Base-by-base conservation (phyloP, 1,140 invertebrate genomes). In the Teleogryllus occipitalis region DNA sequence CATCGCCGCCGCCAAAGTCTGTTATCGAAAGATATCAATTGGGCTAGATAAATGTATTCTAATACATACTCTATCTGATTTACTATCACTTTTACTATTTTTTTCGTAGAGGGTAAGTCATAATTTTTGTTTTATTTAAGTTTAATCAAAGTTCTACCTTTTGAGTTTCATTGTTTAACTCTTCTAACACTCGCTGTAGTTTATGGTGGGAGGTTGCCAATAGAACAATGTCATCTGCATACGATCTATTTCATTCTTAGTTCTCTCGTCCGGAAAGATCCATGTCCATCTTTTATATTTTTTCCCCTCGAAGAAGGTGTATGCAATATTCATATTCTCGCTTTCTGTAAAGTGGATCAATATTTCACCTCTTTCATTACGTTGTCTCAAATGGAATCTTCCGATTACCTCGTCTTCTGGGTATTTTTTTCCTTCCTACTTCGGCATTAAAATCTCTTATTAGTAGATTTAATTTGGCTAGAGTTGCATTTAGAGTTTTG, bases 241-340 rank as follows among this genome's bases (percentile, higher is more conserved):
- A 18, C n/a, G 18, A 18, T 72, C 54, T 8, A 72, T 18, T 72
- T 72, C 54, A 72, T 72, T 72, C 10, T 12, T 8, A 8, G 18
- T 72, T 72, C n/a, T 72, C 54, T 18, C 54, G 18, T 72, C 54
- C n/a, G 54, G 54, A 72, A 18, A 72, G 8, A 8, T 12, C 54
- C 54, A 72, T 72, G 54, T 72, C 54, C n/a, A 72, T 72, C 54
- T 72, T 18, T 72, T 47, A 46, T 15, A 39, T 78, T 22, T 78
- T 78, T 21, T 78, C 21, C 18, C 77, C n/a, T 46, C 47, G 18
- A 78, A 47, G 77, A 14, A 78, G 14, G 48, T 72, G 54, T 72
- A 12, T 72, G 18, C 54, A 12, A 72, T 72, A 12, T 72, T 72
- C 54, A 72, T 72, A 12, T 72, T 18, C 8, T 72, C 10, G 54